These are phyloP conservation scores for Megaustenia siamemsis DNA, from an alignment of 2,888 invertebrate genomes.

Conservation along the genomic window DNA sequence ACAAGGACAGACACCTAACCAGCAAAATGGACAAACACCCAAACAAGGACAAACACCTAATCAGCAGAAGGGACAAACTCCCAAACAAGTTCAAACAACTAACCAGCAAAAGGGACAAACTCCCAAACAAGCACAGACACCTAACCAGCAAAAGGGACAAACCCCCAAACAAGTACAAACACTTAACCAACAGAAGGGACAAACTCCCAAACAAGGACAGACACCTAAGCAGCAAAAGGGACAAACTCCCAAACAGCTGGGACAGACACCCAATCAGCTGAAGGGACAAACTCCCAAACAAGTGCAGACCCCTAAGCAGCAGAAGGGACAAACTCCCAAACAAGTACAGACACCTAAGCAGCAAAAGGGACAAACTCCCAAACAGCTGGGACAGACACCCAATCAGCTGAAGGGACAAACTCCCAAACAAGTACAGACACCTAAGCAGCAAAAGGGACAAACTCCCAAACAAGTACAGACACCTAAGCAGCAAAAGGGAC, in stretches of 20 bases:
- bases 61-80: constrained; percentile 20
- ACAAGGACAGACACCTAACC: constrained; percentile 9
- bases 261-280: constrained; percentile 13
- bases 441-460: constrained; percentile 13
- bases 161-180: constrained; percentile 2
- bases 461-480: background rate
- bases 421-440: constrained; percentile 13
- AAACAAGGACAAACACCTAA: constrained; percentile 1
- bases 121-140: background rate
- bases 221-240: constrained; percentile 29
- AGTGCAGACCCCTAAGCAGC: background rate
- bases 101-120: constrained; percentile 14
- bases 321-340: constrained; percentile 13
- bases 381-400: constrained; percentile 17
- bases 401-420: constrained; percentile 2
- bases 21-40: background rate
- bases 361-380: constrained; percentile 17
- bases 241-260: constrained; percentile 22
- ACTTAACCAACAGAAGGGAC: background rate
- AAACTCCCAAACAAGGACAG: constrained; percentile 9
- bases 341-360: constrained; percentile 13
- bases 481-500: background rate
- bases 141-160: background rate
- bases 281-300: constrained; percentile 19
- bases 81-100: background rate